Base-by-base conservation (phyloP, 2,113 vertebrate species). In the Ophthalmolycus amberensis region DNA sequence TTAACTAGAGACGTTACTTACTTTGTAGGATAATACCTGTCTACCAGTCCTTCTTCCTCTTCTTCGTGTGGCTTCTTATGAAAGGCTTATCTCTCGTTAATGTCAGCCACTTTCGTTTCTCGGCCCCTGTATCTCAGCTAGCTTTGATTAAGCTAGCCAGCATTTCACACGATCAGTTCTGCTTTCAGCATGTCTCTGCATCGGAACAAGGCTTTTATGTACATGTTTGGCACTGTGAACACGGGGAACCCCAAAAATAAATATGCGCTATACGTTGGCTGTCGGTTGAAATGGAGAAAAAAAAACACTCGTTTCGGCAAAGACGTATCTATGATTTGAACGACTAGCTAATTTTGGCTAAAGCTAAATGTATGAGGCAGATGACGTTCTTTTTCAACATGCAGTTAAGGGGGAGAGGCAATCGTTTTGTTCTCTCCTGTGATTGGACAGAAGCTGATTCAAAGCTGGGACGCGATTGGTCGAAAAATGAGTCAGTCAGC, bases 341-440 rank as follows among this genome's bases (percentile, higher is more conserved):
- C 63, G 65, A 22, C 74, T 63, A 87, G 92, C 92, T 93, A 91
- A 88, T 86, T 89, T 83, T 46, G 59, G 94, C 93, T 94, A 92
- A 92, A 75, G 92, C 94, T 92, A 94, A 89, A 83, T 76, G 90
- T 90, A 93, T 91, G 78, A 93, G 73, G 82, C 90, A 87, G 90
- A 94, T 95, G 95, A 96, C 95, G 95, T 95, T 92, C 88, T 89
- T 88, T 81, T 88, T 92, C 77, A 83, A 86, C 76, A 70, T 78
- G 81, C 80, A 87, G 56, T 71, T 59, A 8, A 44, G 25, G 20
- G 82, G 89, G 88, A 22, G 76, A 34, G 74, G 27, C 32, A 2
- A 37, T 1, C 1, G 10, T 34, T 3, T 62, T 3, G 9, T 25
- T 76, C 50, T 73, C 18, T 32, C 22, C 77, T 77, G 0, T 78